phyloP scores from a whole-genome alignment of 64 coral and sea anemone species.

The Cladopsammia gracilis region DNA sequence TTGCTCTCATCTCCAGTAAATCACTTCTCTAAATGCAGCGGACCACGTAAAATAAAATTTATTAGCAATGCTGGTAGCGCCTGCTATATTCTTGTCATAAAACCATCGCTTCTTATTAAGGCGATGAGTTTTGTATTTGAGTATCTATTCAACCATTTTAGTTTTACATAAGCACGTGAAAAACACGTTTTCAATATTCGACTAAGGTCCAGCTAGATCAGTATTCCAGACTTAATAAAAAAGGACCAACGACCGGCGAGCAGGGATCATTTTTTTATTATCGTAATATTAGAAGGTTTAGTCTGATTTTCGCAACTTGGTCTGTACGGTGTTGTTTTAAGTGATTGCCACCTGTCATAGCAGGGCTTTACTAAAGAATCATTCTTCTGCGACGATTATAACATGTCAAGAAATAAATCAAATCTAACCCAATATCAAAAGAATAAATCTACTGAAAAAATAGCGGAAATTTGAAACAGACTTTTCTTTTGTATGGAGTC shows the following conservation, averaged over 20 bases:
- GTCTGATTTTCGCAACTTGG: neutral
- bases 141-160: neutral
- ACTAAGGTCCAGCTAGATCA: neutral
- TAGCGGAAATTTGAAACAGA: neutral
- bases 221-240: no score
- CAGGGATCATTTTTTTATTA: neutral
- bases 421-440: neutral
- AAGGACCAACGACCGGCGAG: no score
- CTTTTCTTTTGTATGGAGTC: neutral
- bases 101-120: neutral
- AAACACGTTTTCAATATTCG: neutral
- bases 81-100: neutral
- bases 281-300: neutral
- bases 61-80: no score
- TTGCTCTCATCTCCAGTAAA: neutral
- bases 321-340: neutral
- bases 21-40: conserved; percentile 27
- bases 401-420: neutral
- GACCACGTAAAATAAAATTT: neutral
- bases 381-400: conserved; percentile 4
- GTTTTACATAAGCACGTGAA: neutral
- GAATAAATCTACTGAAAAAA: neutral
- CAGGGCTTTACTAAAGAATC: neutral
- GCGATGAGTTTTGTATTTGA: neutral
- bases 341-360: conserved; percentile 30